These are phyloP conservation scores for Calephelis virginiensis DNA, from an alignment of 1,140 invertebrate genomes.

Conservation along the genomic window DNA sequence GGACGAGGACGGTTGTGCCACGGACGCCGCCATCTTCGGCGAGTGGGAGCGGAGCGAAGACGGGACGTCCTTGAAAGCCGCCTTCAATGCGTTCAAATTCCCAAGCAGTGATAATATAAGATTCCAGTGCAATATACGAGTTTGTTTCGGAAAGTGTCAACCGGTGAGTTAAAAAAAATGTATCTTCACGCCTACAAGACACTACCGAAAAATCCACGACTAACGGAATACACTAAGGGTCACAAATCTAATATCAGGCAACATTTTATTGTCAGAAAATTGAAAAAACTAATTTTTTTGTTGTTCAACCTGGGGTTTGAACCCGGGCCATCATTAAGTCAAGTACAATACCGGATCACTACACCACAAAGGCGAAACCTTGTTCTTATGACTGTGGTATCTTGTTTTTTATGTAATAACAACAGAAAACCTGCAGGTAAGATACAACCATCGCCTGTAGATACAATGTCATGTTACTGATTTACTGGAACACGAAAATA, in stretches of 20 bases:
- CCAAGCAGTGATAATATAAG: constrained; percentile 95
- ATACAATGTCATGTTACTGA: background rate
- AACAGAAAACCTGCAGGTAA: background rate
- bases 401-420: background rate
- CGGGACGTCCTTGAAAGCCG: constrained; percentile 88
- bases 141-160: constrained; percentile 97
- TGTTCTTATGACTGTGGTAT: background rate
- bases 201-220: too few relatives aligned
- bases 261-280: too few relatives aligned
- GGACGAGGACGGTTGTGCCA: constrained; percentile 95
- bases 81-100: constrained; percentile 97
- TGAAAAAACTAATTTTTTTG: too few relatives aligned
- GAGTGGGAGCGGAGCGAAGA: constrained; percentile 94
- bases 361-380: too few relatives aligned
- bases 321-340: too few relatives aligned
- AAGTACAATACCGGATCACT: too few relatives aligned
- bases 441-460: background rate
- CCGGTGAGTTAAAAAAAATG: constrained; percentile 81
- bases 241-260: too few relatives aligned
- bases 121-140: constrained; percentile 97
- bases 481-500: too few relatives aligned
- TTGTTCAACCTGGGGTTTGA: too few relatives aligned
- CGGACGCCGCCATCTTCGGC: constrained; percentile 94
- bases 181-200: too few relatives aligned
- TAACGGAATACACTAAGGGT: too few relatives aligned